Evolutionary conservation across 2,797 vertebrate species (phyloP), one percentile per base, ranked within the genome.

Genomic region (Smutsia temminckii): DNA sequence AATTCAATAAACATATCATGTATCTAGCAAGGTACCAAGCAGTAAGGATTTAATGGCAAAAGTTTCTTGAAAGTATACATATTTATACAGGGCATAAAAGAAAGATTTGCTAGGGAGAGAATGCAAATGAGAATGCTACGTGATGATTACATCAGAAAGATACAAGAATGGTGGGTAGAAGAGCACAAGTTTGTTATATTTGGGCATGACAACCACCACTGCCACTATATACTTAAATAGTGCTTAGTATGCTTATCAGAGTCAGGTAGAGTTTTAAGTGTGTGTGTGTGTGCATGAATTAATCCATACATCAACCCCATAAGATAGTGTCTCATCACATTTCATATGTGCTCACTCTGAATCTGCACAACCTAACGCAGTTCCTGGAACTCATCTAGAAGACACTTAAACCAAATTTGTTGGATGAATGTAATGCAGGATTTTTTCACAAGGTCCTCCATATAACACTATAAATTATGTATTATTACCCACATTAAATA

Each of bases 21-120:
- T 84, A 55, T 85, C 68, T 93, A 42, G 59, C 23, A 96, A 93
- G 29, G 85, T 85, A 34, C 57, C 17, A 81, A 14, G 16, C 69
- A 88, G n/a, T 66, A 42, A 17, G 23, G 34, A 89, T 91, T 92
- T 96, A 89, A 93, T 93, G 18, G 74, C 6, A 95, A 97, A 74
- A 53, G 7, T 21, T 94, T 94, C 57, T 64, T 75, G 20, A 95
- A 85, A 6, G 25, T 51, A 2, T 74, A 46, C 46, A 46, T 46
- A 46, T 46, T 46, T 46, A 29, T 77, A 32, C 55, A 95, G 94
- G 69, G 34, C 32, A 74, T 8, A 51, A 74, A 85, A 88, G 23
- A 88, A 71, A 85, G 8, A 75, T 9, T 59, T 93, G n/a, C 57
- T 88, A 64, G 8, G 3, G 8, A 66, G 18, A 79, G 18, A 72